Percentiles rank a stretch among this genome's conserved stretches.
Evolutionary conservation across 2,113 vertebrate species (phyloP).

Genomic region (Piliocolobus tephrosceles): DNA sequence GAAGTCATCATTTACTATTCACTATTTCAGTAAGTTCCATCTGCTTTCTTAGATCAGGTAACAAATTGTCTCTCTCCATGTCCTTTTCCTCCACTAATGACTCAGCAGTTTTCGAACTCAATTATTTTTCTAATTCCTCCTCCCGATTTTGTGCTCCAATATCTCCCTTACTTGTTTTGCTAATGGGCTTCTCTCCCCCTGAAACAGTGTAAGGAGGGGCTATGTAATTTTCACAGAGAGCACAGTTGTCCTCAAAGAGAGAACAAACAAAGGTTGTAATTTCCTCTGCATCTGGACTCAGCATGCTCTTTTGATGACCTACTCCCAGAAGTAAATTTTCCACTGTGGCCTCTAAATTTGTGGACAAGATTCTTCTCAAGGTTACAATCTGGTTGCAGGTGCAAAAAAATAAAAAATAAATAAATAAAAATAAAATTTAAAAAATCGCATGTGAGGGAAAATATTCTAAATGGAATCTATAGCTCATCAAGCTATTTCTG

Average conservation of each 20-base stretch:
- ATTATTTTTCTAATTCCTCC: slow-evolving; percentile 49
- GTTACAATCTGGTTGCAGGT: slow-evolving; percentile 72
- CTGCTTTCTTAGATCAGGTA: slow-evolving; percentile 30
- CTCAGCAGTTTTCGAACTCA: slow-evolving; percentile 49
- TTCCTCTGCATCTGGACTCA: slow-evolving; percentile 59
- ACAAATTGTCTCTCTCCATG: neutral
- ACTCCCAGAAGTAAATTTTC: slow-evolving; percentile 74
- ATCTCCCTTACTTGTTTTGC: slow-evolving; percentile 55
- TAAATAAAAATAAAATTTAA: no score
- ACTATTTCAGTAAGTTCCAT: neutral
- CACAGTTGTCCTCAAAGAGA: slow-evolving; percentile 70
- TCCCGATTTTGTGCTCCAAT: slow-evolving; percentile 19
- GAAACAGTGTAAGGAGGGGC: slow-evolving; percentile 14
- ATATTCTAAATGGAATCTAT: slow-evolving; percentile 65
- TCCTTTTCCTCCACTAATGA: slow-evolving; percentile 20
- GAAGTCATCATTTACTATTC: neutral
- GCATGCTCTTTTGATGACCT: slow-evolving; percentile 68
- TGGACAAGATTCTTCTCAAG: slow-evolving; percentile 66
- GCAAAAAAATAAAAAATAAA: slow-evolving; percentile 18
- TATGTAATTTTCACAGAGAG: slow-evolving; percentile 68
- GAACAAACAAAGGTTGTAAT: slow-evolving; percentile 72
- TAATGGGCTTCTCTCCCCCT: slow-evolving; percentile 47
- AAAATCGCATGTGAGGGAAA: slow-evolving; percentile 32
- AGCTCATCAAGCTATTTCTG: slow-evolving; percentile 46
- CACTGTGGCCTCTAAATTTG: slow-evolving; percentile 69